Conservation (phyloP, 2,113 vertebrate species). For the Orientallactaga bullata region DNA sequence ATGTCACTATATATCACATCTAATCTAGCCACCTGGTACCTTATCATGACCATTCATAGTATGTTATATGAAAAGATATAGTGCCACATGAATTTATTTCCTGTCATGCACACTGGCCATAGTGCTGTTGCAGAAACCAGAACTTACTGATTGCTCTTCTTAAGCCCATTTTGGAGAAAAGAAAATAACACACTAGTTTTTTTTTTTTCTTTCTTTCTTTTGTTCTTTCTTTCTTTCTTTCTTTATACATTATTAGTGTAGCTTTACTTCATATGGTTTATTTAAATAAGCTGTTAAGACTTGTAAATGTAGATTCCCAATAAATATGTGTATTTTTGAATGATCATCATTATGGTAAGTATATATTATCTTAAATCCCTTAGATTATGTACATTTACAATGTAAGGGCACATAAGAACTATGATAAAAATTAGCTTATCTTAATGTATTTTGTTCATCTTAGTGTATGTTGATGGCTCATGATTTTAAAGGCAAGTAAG, state of each 20-base stretch:
- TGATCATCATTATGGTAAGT: slow-evolving; percentile 41
- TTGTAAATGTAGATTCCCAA: neutral
- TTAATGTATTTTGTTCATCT: slow-evolving; percentile 68
- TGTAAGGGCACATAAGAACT: slow-evolving; percentile 7
- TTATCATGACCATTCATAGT: neutral
- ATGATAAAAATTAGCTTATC: slow-evolving; percentile 59
- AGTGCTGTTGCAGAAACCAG: neutral
- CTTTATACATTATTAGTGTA: neutral
- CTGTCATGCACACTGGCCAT: neutral
- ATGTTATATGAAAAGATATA: neutral
- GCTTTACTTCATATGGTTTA: slow-evolving; percentile 7
- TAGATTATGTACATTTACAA: slow-evolving; percentile 42
- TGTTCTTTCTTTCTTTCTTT: neutral
- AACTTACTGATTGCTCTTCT: neutral
- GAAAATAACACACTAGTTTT: neutral
- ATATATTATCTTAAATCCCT: slow-evolving; percentile 57
- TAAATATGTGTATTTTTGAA: slow-evolving; percentile 42
- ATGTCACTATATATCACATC: neutral
- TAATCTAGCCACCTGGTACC: neutral
- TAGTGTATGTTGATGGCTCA: slow-evolving; percentile 23
- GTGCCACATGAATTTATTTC: neutral
- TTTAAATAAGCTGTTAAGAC: slow-evolving; percentile 23
- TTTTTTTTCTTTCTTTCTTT: too few species aligned
- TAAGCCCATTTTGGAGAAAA: neutral
- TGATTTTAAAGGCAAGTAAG: slow-evolving; percentile 65